phyloP scores from a whole-genome alignment of 2,888 invertebrate genomes.

The Zaprionus bogoriensis region DNA sequence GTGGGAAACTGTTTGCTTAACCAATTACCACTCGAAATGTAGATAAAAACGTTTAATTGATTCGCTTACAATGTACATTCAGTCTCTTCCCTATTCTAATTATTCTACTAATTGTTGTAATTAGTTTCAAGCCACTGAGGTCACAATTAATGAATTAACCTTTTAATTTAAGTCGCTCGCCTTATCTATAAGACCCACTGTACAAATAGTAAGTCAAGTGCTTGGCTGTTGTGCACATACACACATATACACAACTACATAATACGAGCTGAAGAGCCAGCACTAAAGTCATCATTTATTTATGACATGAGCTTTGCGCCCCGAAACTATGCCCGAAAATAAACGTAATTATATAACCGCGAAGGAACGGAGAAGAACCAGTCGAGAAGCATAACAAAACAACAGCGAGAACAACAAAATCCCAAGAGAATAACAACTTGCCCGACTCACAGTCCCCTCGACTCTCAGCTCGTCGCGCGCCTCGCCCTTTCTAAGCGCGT shows the following conservation, averaged over 20 bases:
- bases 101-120: slow-evolving; percentile 21
- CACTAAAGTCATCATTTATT: slow-evolving; percentile 73
- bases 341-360: slow-evolving; percentile 71
- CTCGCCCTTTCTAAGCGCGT: slow-evolving; percentile 39
- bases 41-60: slow-evolving; percentile 7
- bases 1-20: background rate
- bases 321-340: slow-evolving; percentile 63
- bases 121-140: slow-evolving; percentile 22
- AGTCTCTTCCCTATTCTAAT: background rate
- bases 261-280: slow-evolving; percentile 33
- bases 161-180: slow-evolving; percentile 34
- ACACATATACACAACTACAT: background rate
- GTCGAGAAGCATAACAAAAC: slow-evolving; percentile 24
- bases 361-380: slow-evolving; percentile 33
- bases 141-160: slow-evolving; percentile 29
- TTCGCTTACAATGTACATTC: slow-evolving; percentile 1
- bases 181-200: slow-evolving; percentile 27
- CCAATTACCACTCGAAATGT: background rate
- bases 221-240: slow-evolving; percentile 9
- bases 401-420: slow-evolving; percentile 20
- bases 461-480: too few species aligned
- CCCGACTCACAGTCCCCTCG: slow-evolving; percentile 5
- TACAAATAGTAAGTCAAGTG: slow-evolving; percentile 47
- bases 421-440: slow-evolving; percentile 50
- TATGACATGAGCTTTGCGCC: slow-evolving; percentile 72